Evolutionary conservation across 2,797 vertebrate genomes (phyloP), one percentile per base, ranked within the genome.

Genomic region (Pseudomugil gertrudae): DNA sequence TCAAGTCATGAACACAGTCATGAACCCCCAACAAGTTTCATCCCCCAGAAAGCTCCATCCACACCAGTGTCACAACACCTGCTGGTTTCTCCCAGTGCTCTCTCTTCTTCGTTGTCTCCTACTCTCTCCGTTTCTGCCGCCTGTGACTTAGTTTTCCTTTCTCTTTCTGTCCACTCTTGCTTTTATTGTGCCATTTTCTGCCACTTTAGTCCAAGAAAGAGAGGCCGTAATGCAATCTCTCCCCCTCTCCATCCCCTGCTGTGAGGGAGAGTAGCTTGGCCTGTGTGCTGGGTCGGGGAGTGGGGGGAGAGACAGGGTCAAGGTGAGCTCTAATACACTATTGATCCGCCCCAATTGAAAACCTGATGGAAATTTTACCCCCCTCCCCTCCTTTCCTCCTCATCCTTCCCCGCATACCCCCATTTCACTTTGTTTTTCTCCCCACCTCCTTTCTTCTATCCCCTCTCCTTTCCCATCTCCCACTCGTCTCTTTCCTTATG

Each of bases 241-340:
- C 90, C 89, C 91, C 88, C 88, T 92, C 90, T 91, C 86, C 76
- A 63, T 80, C 93, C 91, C 93, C 93, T 84, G 93, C 93, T 91
- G 94, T 81, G 93, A 92, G 92, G 85, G 91, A 92, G 92, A 94
- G 92, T 92, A 93, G 93, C 91, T 92, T 91, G 93, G 93, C 90
- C 91, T 91, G 90, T 92, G 92, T 90, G 90, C 89, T 81, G 90
- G 92, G 90, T 87, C 83, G 83, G 89, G 80, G 81, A 90, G 87
- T 81, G 84, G 87, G 89, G 90, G 91, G 90, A 87, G 91, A 88
- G 88, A 90, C 60, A 84, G 93, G 94, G 94, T 95, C 94, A 95
- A 95, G 94, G 94, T 94, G 94, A 94, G 93, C 93, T 94, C 93
- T 95, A 95, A 95, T 94, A 94, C 94, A 95, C 90, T 95, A 95